phyloP scores from a whole-genome alignment of 2,888 invertebrate genomes.

The Drosophila robusta region DNA sequence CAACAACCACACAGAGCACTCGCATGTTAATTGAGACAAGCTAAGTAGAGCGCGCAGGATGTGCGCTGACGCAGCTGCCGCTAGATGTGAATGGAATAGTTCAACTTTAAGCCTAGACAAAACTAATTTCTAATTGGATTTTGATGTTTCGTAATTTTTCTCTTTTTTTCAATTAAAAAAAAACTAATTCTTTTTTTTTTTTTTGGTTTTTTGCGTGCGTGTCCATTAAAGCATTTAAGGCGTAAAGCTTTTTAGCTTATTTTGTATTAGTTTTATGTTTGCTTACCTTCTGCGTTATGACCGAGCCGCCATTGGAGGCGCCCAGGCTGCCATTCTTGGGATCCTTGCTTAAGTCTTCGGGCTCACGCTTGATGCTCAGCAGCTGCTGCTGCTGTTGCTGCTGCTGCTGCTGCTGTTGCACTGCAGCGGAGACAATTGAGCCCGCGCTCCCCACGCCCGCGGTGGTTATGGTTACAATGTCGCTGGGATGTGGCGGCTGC shows the following conservation, averaged over 20 bases:
- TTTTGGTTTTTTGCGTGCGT: slow-evolving; percentile 62
- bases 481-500: slow-evolving; percentile 80
- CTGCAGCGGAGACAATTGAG: slow-evolving; percentile 82
- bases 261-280: slow-evolving; percentile 14
- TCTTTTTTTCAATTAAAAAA: slow-evolving; percentile 1
- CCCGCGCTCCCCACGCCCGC: slow-evolving; percentile 79
- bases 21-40: slow-evolving; percentile 61
- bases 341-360: slow-evolving; percentile 85
- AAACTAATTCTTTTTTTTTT: neutral
- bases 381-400: slow-evolving; percentile 78
- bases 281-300: slow-evolving; percentile 84
- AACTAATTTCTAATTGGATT: slow-evolving; percentile 49
- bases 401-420: slow-evolving; percentile 63
- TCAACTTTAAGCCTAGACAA: slow-evolving; percentile 20
- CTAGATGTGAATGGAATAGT: slow-evolving; percentile 33
- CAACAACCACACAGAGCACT: slow-evolving; percentile 26
- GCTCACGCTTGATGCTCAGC: slow-evolving; percentile 85
- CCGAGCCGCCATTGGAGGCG: slow-evolving; percentile 65
- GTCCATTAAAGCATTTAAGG: slow-evolving; percentile 66
- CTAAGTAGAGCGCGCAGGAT: slow-evolving; percentile 60
- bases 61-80: slow-evolving; percentile 27
- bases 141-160: slow-evolving; percentile 13
- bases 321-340: slow-evolving; percentile 84
- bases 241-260: slow-evolving; percentile 34
- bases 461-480: slow-evolving; percentile 80